Base-by-base conservation (phyloP, 2,797 vertebrate genomes). In the Enteromius treurensis region DNA sequence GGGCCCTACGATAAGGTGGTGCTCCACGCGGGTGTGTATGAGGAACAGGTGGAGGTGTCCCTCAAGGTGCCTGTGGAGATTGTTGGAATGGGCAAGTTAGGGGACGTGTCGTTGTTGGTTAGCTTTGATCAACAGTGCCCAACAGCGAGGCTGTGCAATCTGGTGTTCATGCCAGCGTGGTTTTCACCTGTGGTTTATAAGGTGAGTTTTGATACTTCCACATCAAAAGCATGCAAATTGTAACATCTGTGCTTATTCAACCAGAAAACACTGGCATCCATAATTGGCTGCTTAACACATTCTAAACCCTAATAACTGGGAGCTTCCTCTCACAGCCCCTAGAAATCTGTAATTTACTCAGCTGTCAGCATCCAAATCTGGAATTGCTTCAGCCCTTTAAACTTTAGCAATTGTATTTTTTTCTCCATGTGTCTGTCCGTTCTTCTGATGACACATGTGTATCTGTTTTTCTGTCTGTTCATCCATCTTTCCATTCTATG, bases 151-250 rank as follows among this genome's bases (percentile, higher is more conserved):
- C 91, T 98, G 79, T 97, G 96, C 91, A 98, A 96, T 84, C 88
- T 98, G 77, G 95, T 98, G 77, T 95, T 97, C 83, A 96, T 98
- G 96, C 97, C 96, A 0, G 94, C 96, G 9, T 97, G 95, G 96
- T 97, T 97, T 92, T 96, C 96, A 21, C 96, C 96, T 0, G 92
- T 98, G 73, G 95, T 98, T 82, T 98, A 96, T 91, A 97, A 98
- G 96, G 96, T 98, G 87, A 90, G 91, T 23, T 21, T 26, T 55
- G 17, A 58, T 17, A 23, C n/a, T 70, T 80, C 17, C 26, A 69
- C n/a, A 26, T 60, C 55, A 60, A 55, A 77, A 23, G 51, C 49
- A 60, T 77, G 55, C 32, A 77, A 42, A 77, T 32, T 42, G 58
- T 37, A 4, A 64, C 23, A 60, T 42, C 49, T 37, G n/a, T 19